These are phyloP conservation scores for Sebastes umbrosus DNA, from an alignment of 2,797 vertebrate species.

Conservation along the genomic window DNA sequence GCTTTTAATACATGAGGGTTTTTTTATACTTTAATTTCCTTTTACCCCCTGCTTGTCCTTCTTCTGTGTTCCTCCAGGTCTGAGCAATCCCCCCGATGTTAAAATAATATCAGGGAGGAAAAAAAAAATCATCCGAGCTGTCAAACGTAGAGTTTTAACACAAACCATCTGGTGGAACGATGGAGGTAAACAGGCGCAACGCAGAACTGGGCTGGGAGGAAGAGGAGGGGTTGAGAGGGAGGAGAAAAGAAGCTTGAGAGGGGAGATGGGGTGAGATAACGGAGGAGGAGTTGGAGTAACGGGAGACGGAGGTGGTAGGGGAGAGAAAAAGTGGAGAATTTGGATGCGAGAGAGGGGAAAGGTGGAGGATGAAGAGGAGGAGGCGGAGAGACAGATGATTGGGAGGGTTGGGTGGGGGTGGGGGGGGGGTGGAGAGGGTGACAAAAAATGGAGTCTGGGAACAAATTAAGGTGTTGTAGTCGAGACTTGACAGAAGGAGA, in stretches of 20 bases:
- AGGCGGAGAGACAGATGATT: conserved; percentile 51
- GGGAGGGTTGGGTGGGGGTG: conserved; percentile 5
- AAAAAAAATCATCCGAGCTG: conserved; percentile 64
- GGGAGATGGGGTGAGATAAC: conserved; percentile 54
- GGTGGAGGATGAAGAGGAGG: conserved; percentile 50
- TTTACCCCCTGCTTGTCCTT: conserved; percentile 66
- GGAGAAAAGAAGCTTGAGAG: conserved; percentile 50
- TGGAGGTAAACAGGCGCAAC: conserved; percentile 76
- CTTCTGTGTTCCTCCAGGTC: conserved; percentile 71
- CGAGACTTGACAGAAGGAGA: conserved; percentile 72
- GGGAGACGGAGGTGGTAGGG: conserved; percentile 23
- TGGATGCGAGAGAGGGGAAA: conserved; percentile 36
- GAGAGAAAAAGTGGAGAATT: conserved; percentile 2
- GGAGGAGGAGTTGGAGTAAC: conserved; percentile 49
- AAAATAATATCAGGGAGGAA: conserved; percentile 73
- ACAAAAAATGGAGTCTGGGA: conserved; percentile 58
- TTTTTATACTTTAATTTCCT: conserved; percentile 80
- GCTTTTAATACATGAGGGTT: conserved; percentile 75
- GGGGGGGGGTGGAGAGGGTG: background rate
- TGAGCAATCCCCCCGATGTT: conserved; percentile 73
- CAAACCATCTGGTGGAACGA: conserved; percentile 82
- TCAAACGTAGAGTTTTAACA: conserved; percentile 81
- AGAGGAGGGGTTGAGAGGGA: conserved; percentile 41
- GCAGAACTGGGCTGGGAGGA: conserved; percentile 58
- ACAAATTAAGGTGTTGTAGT: conserved; percentile 69